Percentiles rank a stretch among this genome's conserved stretches.
These are phyloP conservation scores for Astropecten irregularis DNA, from an alignment of 53 echinoderm and acorn worm genomes.

Conservation along the genomic window DNA sequence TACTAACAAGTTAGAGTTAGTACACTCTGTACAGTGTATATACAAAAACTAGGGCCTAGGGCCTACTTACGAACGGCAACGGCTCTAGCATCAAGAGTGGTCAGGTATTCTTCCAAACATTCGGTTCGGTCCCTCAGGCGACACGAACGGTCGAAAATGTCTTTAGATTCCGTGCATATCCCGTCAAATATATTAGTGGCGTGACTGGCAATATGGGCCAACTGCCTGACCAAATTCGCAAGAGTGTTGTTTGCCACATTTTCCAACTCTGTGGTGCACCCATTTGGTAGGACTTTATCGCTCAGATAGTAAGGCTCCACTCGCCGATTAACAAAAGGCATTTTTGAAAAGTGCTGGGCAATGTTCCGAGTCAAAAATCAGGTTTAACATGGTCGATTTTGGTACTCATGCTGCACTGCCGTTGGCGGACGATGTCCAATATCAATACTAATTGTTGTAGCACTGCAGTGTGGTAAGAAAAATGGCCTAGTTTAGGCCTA, in stretches of 20 bases:
- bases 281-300: conserved; percentile 78
- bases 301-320: conserved; percentile 87
- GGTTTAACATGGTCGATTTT: conserved; percentile 28
- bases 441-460: too few species aligned
- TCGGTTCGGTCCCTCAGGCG: conserved; percentile 56
- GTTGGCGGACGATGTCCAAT: too few species aligned
- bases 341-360: conserved; percentile 39
- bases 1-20: too few species aligned
- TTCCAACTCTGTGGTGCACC: conserved; percentile 84
- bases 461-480: too few species aligned
- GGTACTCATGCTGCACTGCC: too few species aligned
- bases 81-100: conserved; percentile 87
- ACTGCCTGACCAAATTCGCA: conserved; percentile 86
- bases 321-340: conserved; percentile 94
- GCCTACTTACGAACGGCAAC: conserved; percentile 99
- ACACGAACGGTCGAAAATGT: conserved; percentile 74
- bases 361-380: conserved; percentile 11
- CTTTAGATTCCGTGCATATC: conserved; percentile 71
- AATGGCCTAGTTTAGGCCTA: too few species aligned
- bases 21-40: too few species aligned
- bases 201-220: conserved; percentile 84
- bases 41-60: too few species aligned
- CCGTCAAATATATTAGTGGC: conserved; percentile 92
- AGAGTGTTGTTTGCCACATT: conserved; percentile 89
- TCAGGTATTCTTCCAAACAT: conserved; percentile 70